Evolutionary conservation across 30 jellyfish, hydroid and myxozoan species (phyloP), one percentile per base, ranked within the genome.

Genomic region (Aurelia sp.): DNA sequence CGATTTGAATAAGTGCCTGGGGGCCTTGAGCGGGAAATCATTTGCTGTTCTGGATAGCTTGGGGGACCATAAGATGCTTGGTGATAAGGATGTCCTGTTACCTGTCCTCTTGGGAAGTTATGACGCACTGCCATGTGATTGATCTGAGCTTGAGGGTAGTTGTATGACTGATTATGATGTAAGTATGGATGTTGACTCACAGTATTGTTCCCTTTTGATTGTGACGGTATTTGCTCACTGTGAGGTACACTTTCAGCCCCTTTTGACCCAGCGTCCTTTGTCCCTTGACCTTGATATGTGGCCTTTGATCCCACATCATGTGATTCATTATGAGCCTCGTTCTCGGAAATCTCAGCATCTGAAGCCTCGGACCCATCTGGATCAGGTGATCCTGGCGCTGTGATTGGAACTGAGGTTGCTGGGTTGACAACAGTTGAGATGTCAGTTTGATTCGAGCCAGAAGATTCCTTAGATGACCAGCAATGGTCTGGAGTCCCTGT

Each of bases 381-480:
- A 19, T 87, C 97, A 3, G 99, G 99, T 20, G 99, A 94, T 11
- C 94, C 99, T 13, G 99, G 99, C 12, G 99, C 99, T 3, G 99
- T 94, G 82, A 89, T 94, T 30, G 96, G 99, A 72, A 94, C 93
- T 1, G 99, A 94, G 9, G 96, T 94, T 10, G 99, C 97, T 17
- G 97, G 96, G 82, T 94, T 94, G 41, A 94, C 99, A 63, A 94
- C 97, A 7, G 99, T 94, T 33, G 99, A 94, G 18, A 94, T 94
- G 64, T 94, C 97, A 23, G 97, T 94, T 18, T 86, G 97, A 73
- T 89, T 94, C 3, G 99, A 94, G 19, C 91, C 93, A 17, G 96
- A 89, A 11, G 99, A 94, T 41, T 89, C 97, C 70, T 76, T 83
- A 20, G 99, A 94, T n/a, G 97, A 89, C 97, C 97, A 89, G 16